phyloP scores from a whole-genome alignment of 2,113 vertebrate species.

The human region DNA sequence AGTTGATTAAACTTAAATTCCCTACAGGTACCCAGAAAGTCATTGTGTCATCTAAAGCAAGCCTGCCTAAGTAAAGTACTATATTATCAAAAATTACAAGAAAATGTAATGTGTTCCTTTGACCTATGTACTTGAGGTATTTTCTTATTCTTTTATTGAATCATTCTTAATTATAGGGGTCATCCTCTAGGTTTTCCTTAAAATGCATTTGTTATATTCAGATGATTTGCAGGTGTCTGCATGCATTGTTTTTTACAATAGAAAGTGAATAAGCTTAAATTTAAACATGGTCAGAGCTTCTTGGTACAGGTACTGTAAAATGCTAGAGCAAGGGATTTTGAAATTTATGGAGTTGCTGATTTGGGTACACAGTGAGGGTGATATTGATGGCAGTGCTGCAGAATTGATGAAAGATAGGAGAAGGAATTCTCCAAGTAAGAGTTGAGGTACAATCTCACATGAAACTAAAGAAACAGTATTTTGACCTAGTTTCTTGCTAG shows the following conservation, averaged over 20 bases:
- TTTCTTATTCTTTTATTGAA: slow-evolving; percentile 1
- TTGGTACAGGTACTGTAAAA: background rate
- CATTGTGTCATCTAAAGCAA: slow-evolving; percentile 18
- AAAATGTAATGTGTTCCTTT: slow-evolving; percentile 26
- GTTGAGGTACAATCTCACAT: background rate
- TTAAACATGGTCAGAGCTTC: background rate
- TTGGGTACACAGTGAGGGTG: background rate
- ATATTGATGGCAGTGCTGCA: background rate
- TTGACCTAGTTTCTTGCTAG: background rate
- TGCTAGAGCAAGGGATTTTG: background rate
- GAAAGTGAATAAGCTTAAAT: background rate
- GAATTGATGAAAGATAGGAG: background rate
- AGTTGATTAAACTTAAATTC: slow-evolving; percentile 43
- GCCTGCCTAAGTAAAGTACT: background rate
- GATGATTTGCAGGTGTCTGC: background rate
- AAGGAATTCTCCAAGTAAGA: background rate
- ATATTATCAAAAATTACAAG: background rate
- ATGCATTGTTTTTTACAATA: background rate
- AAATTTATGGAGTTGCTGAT: background rate
- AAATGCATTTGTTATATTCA: background rate
- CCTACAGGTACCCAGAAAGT: background rate
- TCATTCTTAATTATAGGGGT: background rate
- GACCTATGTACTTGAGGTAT: background rate
- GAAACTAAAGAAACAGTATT: background rate
- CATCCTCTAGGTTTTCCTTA: background rate